Evolutionary conservation across 2,888 invertebrate species (phyloP), one percentile per base, ranked within the genome.

Genomic region (Drosophila rellima): DNA sequence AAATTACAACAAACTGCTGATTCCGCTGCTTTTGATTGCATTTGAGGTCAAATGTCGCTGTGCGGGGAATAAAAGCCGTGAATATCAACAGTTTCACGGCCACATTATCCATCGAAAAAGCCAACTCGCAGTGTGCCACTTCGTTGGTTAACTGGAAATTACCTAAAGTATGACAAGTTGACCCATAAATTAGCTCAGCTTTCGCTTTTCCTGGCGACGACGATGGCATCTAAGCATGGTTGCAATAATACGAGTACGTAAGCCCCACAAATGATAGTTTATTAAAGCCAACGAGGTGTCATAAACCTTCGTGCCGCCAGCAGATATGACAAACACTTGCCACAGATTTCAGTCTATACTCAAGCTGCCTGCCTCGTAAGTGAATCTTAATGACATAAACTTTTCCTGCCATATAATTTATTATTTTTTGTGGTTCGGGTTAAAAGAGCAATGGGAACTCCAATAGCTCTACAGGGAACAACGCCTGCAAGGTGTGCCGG

Each of bases 141-240:
- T 50, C 15, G 64, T 40, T 52, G 68, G 52, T 44, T 60, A 59
- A 45, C 50, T 56, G 74, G 57, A 26, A 60, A 64, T 75, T 52
- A 40, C 33, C 35, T 1, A 63, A 68, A 73, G 51, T 68, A 73
- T 73, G 78, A 54, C 78, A 72, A 78, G 78, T 73, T 62, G 78
- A 35, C 20, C 31, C 62, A 48, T 78, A 63, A 73, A 74, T 72
- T 72, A 48, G 48, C 18, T 45, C 26, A 26, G 37, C 8, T 44
- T 4, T 6, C 47, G 33, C n/a, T 7, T 26, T 8, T 11, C 11
- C 13, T 10, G 11, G 13, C 15, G 8, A 17, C 13, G 10, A 7
- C 15, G 8, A 20, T 11, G 42, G 17, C 51, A 44, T n/a, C 60
- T 20, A 44, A 15, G 55, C 66, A 54, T 57, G 39, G 54, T 48